phyloP scores from a whole-genome alignment of 2,113 vertebrate species.

The Tauraco erythrolophus region DNA sequence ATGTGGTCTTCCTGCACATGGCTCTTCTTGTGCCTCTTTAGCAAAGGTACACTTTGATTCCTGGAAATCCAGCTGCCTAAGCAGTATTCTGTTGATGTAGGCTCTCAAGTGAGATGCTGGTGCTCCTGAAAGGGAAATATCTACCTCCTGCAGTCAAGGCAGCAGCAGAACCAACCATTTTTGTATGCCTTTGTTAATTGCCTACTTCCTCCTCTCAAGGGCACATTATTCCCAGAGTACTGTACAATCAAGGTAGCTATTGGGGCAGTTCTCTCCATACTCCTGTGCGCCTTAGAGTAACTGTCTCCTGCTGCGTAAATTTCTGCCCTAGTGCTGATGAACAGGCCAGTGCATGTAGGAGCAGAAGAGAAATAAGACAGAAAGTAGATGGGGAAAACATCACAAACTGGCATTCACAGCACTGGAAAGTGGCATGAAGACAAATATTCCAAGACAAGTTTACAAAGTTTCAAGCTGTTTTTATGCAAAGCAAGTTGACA shows the following conservation, averaged over 20 bases:
- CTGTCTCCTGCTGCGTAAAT: neutral
- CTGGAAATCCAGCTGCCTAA: neutral
- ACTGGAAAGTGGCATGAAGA: neutral
- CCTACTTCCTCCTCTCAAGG: neutral
- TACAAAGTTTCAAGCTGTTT: neutral
- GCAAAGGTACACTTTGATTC: neutral
- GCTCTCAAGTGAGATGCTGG: neutral
- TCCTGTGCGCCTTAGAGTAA: neutral
- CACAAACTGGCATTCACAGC: neutral
- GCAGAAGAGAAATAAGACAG: neutral
- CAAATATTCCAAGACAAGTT: neutral
- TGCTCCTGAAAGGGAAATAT: neutral
- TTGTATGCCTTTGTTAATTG: neutral
- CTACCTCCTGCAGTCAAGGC: neutral
- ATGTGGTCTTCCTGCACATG: rapidly evolving
- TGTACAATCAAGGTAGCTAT: neutral
- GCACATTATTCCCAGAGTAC: neutral
- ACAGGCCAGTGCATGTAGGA: neutral
- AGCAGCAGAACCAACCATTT: neutral
- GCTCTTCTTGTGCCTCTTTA: neutral
- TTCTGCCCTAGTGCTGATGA: neutral
- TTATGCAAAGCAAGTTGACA: neutral
- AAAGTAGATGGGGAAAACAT: neutral
- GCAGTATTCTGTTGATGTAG: neutral
- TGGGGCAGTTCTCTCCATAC: neutral